Evolutionary conservation across 2,113 vertebrate genomes (phyloP), one percentile per base, ranked within the genome.

Genomic region (Eclectus roratus): DNA sequence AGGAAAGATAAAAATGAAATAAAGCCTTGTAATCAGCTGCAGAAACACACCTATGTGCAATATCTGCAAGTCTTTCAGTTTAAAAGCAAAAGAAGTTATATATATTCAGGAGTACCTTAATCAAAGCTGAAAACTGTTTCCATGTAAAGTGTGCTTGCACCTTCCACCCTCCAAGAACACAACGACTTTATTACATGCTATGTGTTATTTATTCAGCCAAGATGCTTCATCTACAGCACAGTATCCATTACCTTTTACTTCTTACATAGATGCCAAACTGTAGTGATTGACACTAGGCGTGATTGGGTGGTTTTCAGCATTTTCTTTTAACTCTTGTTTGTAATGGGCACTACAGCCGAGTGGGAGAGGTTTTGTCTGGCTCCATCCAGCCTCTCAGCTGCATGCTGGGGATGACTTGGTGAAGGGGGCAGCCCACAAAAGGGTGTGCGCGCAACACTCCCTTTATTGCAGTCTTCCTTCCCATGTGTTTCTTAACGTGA

Each of bases 401-500:
- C 25, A 13, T 53, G 2, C 39, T 52, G 25, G 50, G 79, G 25
- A 37, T 90, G 90, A 78, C 52, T 49, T 3, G 82, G 47, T 49
- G 56, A 43, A 41, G 33, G 72, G 78, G 88, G 56, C 68, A 78
- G 85, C 87, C 84, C 82, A 70, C 72, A 24, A 46, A 27, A 70
- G 91, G 87, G 92, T 50, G 87, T 83, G 82, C 66, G 91, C 3
- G 46, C 70, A 85, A 33, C 85, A 74, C 85, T 88, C 77, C 83
- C 96, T 89, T 43, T 55, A 88, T 94, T 94, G 88, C 89, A 88
- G 87, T 33, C 80, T 60, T 55, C 65, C 87, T 87, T 91, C 65
- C 78, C 77, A 7, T 46, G 80, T 46, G 10, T 82, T 87, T 69
- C 61, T 92, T 64, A 85, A 76, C 2, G 9, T 66, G 80, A 88